Conservation (phyloP, 2,888 invertebrate genomes). For the Melinaea menophilus region DNA sequence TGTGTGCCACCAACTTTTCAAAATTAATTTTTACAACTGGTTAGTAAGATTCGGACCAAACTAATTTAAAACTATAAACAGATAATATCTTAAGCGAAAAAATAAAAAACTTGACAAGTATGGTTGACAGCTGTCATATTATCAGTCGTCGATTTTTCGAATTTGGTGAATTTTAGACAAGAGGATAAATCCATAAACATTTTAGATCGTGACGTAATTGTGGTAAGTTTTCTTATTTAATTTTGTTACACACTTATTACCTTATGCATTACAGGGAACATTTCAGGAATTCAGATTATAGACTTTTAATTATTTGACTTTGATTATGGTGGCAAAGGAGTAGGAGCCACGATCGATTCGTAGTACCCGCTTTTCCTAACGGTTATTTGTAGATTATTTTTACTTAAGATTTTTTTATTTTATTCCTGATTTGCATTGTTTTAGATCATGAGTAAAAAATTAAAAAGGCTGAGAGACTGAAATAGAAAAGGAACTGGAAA, state of each 20-base stretch:
- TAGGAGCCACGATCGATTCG: slow-evolving; percentile 13
- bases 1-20: too few species aligned
- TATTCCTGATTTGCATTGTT: slow-evolving; percentile 11
- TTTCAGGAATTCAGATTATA: slow-evolving; percentile 7
- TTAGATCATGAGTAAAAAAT: slow-evolving; percentile 11
- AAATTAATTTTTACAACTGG: slow-evolving; percentile 26
- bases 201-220: slow-evolving; percentile 11
- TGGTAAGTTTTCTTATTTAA: slow-evolving; percentile 11
- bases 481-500: slow-evolving; percentile 23
- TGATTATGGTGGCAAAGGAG: slow-evolving; percentile 13
- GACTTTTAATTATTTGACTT: slow-evolving; percentile 6
- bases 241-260: slow-evolving; percentile 11
- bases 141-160: too few species aligned
- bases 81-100: not conserved
- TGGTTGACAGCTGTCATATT: too few species aligned
- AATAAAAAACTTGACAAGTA: too few species aligned
- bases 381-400: slow-evolving; percentile 15
- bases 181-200: too few species aligned
- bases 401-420: slow-evolving; percentile 14
- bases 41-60: slow-evolving; percentile 17
- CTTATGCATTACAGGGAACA: slow-evolving; percentile 4
- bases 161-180: too few species aligned
- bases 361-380: slow-evolving; percentile 13
- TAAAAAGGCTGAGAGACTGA: slow-evolving; percentile 13
- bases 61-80: too few species aligned